Conservation (phyloP, 2,797 vertebrate species). For the Hypotaenidia philippensis region DNA sequence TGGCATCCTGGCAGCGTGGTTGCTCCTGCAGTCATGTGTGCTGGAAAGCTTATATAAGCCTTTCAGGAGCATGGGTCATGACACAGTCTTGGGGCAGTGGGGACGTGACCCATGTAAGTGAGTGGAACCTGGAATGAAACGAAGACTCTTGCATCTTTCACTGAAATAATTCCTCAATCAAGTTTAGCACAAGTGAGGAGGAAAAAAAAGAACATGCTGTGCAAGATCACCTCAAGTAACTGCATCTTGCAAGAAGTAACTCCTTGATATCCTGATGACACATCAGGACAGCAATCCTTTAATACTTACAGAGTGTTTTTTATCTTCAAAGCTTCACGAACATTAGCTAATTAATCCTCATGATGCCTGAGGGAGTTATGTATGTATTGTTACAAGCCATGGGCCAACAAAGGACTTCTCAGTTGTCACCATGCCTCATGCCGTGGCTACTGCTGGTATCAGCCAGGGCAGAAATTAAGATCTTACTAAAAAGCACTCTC, state of each 20-base stretch:
- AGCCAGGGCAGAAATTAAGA: slow-evolving; percentile 18
- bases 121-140: neutral
- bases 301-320: neutral
- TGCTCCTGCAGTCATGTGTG: neutral
- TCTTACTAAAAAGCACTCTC: neutral
- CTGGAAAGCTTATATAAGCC: neutral
- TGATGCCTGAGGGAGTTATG: neutral
- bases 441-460: neutral
- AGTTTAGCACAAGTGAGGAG: neutral
- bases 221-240: slow-evolving; percentile 3
- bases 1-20: neutral
- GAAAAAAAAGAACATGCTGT: neutral
- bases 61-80: neutral
- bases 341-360: slow-evolving; percentile 16
- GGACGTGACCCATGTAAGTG: neutral
- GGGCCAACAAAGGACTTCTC: neutral
- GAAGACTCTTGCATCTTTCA: neutral
- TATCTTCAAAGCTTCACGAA: neutral
- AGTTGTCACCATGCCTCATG: neutral
- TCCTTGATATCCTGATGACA: neutral
- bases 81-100: neutral
- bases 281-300: neutral
- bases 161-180: neutral
- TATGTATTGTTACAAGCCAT: neutral
- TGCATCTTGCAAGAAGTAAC: neutral